Conservation (phyloP, 2,888 invertebrate genomes). For the Tetrapedia diversipes region DNA sequence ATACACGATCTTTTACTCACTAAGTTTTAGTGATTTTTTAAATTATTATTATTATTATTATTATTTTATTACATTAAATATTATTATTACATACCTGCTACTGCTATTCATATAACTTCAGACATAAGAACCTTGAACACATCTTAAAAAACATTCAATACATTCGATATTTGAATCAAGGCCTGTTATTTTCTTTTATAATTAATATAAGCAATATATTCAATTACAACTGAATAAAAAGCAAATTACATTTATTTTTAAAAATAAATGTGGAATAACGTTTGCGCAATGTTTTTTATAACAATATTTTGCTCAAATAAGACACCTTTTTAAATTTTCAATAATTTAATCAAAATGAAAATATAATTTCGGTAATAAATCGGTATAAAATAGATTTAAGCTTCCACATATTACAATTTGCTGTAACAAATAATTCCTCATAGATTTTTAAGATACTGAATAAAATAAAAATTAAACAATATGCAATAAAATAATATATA, state of each 20-base stretch:
- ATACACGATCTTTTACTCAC: neutral
- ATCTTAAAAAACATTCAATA: conserved; percentile 24
- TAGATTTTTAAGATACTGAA: too few species aligned
- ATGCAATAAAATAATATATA: neutral
- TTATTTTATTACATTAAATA: neutral
- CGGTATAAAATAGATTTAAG: too few species aligned
- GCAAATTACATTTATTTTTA: neutral
- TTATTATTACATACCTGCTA: too few species aligned
- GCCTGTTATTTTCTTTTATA: conserved; percentile 11
- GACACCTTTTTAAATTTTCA: too few species aligned
- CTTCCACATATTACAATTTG: too few species aligned
- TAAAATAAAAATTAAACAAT: neutral
- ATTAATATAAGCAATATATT: neutral
- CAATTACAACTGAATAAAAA: neutral
- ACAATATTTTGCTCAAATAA: too few species aligned
- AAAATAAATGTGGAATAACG: conserved; percentile 5
- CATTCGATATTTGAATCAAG: conserved; percentile 49
- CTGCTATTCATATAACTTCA: neutral
- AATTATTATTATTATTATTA: neutral
- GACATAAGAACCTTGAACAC: conserved; percentile 9
- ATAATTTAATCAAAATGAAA: neutral
- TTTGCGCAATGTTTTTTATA: too few species aligned
- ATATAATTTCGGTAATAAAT: neutral
- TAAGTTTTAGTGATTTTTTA: too few species aligned
- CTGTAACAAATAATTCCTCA: too few species aligned